phyloP scores from a whole-genome alignment of 2,888 invertebrate genomes.

The Agriotes lineatus region DNA sequence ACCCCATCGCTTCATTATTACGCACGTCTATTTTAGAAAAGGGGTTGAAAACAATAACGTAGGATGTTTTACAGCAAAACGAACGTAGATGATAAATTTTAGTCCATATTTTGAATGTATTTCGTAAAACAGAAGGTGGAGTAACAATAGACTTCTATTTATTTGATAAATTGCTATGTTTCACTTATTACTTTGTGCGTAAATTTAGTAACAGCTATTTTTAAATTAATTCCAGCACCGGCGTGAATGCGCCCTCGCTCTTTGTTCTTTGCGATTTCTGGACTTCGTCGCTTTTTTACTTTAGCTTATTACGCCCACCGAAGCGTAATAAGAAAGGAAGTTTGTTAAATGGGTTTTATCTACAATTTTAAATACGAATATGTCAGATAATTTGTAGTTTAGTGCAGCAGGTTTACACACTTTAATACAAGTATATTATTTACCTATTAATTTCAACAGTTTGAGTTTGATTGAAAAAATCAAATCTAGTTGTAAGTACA shows the following conservation, averaged over 20 bases:
- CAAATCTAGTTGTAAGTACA: no score
- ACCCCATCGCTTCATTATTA: constrained; percentile 38
- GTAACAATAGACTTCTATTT: constrained; percentile 65
- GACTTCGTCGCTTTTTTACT: no score
- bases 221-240: neutral
- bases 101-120: constrained; percentile 63
- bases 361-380: no score
- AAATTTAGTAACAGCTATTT: constrained; percentile 24
- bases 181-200: constrained; percentile 57
- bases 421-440: no score
- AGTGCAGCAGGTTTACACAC: no score
- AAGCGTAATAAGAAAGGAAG: no score
- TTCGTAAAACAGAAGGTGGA: constrained; percentile 59
- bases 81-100: constrained; percentile 65
- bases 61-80: constrained; percentile 57
- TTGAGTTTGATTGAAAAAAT: no score
- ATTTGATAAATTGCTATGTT: constrained; percentile 66
- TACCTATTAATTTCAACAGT: no score
- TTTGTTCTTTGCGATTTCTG: neutral
- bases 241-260: neutral
- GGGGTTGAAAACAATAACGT: constrained; percentile 59
- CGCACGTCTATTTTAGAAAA: constrained; percentile 48
- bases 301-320: no score
- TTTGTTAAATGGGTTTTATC: no score
- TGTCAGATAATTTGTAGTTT: no score